These are phyloP conservation scores for Drosophila seclusa DNA, from an alignment of 2,888 invertebrate genomes.

Conservation along the genomic window DNA sequence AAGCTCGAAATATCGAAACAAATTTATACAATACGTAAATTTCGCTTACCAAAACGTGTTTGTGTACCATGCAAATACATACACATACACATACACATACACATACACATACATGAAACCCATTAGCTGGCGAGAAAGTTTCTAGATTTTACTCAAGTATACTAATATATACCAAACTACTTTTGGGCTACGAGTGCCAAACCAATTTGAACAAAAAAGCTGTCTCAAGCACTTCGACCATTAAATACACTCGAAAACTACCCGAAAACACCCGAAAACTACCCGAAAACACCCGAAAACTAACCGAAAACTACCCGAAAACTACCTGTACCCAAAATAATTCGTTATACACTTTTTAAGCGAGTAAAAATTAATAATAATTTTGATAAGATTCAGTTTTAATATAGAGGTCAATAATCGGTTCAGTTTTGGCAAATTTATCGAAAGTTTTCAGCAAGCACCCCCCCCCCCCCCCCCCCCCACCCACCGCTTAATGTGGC, in stretches of 20 bases:
- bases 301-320: background rate
- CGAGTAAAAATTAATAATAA: background rate
- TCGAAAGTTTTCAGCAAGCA: background rate
- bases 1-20: conserved; percentile 16
- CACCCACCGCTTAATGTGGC: too few relatives aligned
- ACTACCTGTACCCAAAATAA: background rate
- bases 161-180: background rate
- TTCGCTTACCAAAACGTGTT: conserved; percentile 43
- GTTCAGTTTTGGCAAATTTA: background rate
- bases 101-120: conserved; percentile 4
- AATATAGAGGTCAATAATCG: background rate
- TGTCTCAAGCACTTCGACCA: background rate
- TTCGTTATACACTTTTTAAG: background rate
- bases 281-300: background rate
- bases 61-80: conserved; percentile 12
- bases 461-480: too few relatives aligned
- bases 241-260: background rate
- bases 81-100: background rate
- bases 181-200: background rate
- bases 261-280: background rate
- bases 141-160: conserved; percentile 4
- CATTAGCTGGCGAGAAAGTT: conserved; percentile 38
- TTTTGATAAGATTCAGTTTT: background rate
- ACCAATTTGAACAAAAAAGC: background rate
- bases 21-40: conserved; percentile 7